Percentiles rank a stretch among this genome's conserved stretches.
Evolutionary conservation across 1,140 invertebrate genomes (phyloP).

Genomic region (Achroia grisella): DNA sequence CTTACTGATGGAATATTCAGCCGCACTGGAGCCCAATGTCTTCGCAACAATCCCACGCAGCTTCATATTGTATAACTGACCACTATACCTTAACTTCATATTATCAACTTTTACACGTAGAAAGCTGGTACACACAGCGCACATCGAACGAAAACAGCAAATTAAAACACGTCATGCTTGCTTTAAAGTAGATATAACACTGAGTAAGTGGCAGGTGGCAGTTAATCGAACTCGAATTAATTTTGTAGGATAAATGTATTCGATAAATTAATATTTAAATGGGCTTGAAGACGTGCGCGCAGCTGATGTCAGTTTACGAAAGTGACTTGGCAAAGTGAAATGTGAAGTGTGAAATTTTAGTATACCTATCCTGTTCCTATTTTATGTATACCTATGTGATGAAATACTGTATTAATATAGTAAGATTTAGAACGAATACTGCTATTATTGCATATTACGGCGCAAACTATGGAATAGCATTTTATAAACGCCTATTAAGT

Average conservation of each 20-base stretch:
- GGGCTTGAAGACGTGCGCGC: slow-evolving; percentile 1
- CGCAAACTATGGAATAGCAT: no score
- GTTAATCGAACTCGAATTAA: slow-evolving; percentile 8
- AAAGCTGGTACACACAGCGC: slow-evolving; percentile 11
- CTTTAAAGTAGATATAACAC: slow-evolving; percentile 18
- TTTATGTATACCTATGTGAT: no score
- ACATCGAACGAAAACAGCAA: slow-evolving; percentile 2
- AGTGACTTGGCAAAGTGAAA: no score
- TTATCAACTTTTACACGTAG: slow-evolving; percentile 16
- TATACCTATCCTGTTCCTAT: no score
- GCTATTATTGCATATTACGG: no score
- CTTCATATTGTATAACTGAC: slow-evolving; percentile 8
- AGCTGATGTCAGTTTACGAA: not conserved
- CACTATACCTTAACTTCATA: slow-evolving; percentile 20
- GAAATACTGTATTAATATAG: no score
- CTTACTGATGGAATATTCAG: slow-evolving; percentile 25
- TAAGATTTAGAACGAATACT: no score
- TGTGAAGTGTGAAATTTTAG: no score
- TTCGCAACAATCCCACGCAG: slow-evolving; percentile 15
- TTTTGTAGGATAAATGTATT: slow-evolving; percentile 15
- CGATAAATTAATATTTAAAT: slow-evolving; percentile 17
- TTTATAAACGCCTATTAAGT: no score
- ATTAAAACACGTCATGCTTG: slow-evolving; percentile 31
- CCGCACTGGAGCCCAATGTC: slow-evolving; percentile 2
- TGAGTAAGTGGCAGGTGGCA: no score